These are phyloP conservation scores for Cacoxenus indagator DNA, from an alignment of 2,888 invertebrate species.

Conservation along the genomic window DNA sequence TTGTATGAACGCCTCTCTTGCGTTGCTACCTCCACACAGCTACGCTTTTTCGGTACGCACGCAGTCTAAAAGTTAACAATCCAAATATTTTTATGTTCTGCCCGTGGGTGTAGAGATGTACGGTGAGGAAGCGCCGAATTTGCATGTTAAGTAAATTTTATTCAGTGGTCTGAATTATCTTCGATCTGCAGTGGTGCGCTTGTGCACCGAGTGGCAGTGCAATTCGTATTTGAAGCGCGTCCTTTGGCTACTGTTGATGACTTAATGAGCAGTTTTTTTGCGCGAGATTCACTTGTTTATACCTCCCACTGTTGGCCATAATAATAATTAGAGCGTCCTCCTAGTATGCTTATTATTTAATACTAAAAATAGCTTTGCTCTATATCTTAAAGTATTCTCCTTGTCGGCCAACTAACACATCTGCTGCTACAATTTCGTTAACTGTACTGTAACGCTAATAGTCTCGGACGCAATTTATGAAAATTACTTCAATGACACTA, in stretches of 20 bases:
- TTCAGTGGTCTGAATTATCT: conserved; percentile 24
- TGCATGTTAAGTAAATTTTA: conserved; percentile 56
- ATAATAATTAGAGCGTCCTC: too few species aligned
- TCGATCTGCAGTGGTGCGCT: conserved; percentile 19
- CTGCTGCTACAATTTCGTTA: too few species aligned
- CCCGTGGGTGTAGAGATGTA: conserved; percentile 39
- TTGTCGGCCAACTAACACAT: too few species aligned
- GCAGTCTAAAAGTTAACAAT: conserved; percentile 56
- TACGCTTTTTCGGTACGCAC: too few species aligned
- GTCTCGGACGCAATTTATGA: conserved; percentile 60
- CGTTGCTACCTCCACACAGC: not conserved
- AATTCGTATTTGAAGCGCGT: too few species aligned
- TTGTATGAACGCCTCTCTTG: not conserved
- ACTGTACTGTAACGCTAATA: conserved; percentile 49
- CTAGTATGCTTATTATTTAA: conserved; percentile 40
- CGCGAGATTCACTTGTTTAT: too few species aligned
- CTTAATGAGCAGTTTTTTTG: too few species aligned
- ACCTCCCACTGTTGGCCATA: too few species aligned
- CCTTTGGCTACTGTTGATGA: too few species aligned
- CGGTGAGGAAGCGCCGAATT: conserved; percentile 43
- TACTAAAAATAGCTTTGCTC: conserved; percentile 12
- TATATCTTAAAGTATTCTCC: not conserved
- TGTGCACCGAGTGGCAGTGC: not conserved
- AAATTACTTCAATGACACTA: conserved; percentile 58
- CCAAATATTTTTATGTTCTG: conserved; percentile 50